These are phyloP conservation scores for Jacana jacana DNA, from an alignment of 2,113 vertebrate species.

Conservation along the genomic window DNA sequence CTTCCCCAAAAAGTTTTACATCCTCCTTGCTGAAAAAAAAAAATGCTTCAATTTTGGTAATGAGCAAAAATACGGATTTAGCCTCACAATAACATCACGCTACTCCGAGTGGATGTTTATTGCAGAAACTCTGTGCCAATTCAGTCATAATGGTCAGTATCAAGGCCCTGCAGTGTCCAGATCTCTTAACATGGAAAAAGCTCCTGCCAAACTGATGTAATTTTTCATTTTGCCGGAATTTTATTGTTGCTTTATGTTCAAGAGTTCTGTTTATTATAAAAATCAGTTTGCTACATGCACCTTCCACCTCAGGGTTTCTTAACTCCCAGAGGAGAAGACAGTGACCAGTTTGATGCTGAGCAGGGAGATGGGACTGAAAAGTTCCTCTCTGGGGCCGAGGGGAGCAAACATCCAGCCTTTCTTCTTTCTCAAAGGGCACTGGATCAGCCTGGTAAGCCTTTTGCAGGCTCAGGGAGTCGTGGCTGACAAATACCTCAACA, in stretches of 20 bases:
- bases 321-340: neutral
- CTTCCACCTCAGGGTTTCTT: neutral
- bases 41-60: neutral
- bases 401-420: neutral
- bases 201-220: neutral
- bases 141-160: neutral
- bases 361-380: fast-evolving
- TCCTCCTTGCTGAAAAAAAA: neutral
- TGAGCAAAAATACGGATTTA: neutral
- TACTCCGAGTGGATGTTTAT: neutral
- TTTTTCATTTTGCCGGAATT: neutral
- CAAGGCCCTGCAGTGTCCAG: neutral
- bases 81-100: neutral
- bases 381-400: neutral
- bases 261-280: neutral
- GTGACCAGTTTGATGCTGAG: neutral
- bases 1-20: neutral
- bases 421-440: neutral
- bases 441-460: neutral
- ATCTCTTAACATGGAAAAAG: neutral
- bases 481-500: neutral
- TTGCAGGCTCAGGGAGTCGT: neutral
- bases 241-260: neutral
- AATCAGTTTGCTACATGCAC: neutral
- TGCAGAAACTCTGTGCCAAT: neutral